Base-by-base conservation (phyloP, 2,888 invertebrate genomes). In the Diplolepis rosae region DNA sequence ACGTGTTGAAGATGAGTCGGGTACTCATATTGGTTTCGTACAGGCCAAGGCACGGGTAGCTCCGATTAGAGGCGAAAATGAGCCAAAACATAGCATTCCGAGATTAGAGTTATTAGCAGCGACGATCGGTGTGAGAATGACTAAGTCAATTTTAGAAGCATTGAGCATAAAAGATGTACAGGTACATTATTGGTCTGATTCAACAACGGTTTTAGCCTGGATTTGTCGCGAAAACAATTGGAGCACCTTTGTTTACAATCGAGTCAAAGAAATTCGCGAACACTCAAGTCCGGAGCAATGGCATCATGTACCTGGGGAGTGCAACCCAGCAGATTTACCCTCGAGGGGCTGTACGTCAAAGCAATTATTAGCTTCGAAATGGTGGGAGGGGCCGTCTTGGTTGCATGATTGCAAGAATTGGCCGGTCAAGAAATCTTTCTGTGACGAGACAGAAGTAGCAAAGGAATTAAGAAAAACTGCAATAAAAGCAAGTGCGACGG, bases 341-440 rank as follows among this genome's bases (percentile, higher is more conserved):
- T 85, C 84, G 3, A 50, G 85, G 39, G 85, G 85, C 5, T 85
- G 85, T 72, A 69, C 69, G 5, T 73, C 78, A 1, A 68, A 74
- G 52, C 67, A 79, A 18, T 72, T 87, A 2, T 3, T 80, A 11
- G 70, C 82, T 35, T 78, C 80, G 5, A 65, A 69, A 77, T 86
- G 85, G 85, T 86, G 83, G 85, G 75, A 80, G 74, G 84, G 84
- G 7, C 84, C 84, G 9, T 13, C 61, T 2, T 86, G 84, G 85
- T 70, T 86, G 15, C 69, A 65, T 65, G 30, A 54, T 39, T 7
- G 69, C 24, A 68, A 76, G 27, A 15, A 72, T 15, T 84, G 83
- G 82, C 82, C 83, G 7, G 22, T 22, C 11, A 32, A 27, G 6
- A 32, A 52, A 4, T 30, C 1, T 4, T 13, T 32, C 13, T 28